Evolutionary conservation across 2,113 vertebrate genomes (phyloP), one percentile per base, ranked within the genome.

Genomic region (Myotis yumanensis): DNA sequence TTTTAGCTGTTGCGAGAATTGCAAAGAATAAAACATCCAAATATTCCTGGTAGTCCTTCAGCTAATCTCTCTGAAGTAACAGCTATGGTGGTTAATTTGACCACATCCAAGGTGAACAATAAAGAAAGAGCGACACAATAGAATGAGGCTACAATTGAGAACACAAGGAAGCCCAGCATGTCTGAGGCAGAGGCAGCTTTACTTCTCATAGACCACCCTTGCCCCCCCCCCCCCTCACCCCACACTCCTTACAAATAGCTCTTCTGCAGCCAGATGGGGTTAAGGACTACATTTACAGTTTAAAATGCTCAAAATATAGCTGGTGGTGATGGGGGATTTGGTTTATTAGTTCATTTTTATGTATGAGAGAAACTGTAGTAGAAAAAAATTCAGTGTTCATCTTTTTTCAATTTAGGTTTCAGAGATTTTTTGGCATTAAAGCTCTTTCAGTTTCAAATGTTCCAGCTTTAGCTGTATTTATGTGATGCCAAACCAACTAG

Each of bases 371-470:
- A 97, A 95, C 88, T 91, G 18, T 71, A 92, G 90, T 51, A 82
- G 87, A 59, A 93, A 96, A 94, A 90, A 96, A 93, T 54, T 86
- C 88, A 94, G 52, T 94, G 94, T 97, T 97, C 97, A 97, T 97
- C 94, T 98, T 97, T 98, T 97, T 98, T 95, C 97, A 98, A 97
- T 98, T 98, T 97, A 96, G 71, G 89, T 92, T 92, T 94, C 97
- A 96, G 96, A 97, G 91, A 98, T 91, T 97, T 96, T 96, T 97
- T 97, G 96, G 97, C 97, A 95, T 92, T 71, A 89, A 89, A 95
- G 62, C 95, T 12, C 93, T 93, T 92, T 94, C 93, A 89, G 92
- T 97, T 97, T 92, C 73, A 95, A 90, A 95, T 62, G 94, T 96
- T 97, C 92, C 95, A 95, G 90, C 87, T 80, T 75, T 89, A 59